Base-by-base conservation (phyloP, 2,797 vertebrate species). In the Tolypeutes matacus region DNA sequence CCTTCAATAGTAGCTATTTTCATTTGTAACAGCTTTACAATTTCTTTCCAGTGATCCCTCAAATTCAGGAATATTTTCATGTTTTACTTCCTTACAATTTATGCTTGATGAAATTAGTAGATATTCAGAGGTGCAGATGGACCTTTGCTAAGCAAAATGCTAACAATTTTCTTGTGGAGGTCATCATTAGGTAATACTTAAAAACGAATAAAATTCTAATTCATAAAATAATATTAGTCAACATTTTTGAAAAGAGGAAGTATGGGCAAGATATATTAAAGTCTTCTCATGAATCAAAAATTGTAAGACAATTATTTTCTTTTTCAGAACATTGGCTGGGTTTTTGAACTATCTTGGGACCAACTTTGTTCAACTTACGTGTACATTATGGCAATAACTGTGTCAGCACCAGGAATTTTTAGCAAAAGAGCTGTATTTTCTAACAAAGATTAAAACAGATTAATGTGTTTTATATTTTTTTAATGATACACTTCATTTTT, bases 331-430 rank as follows among this genome's bases (percentile, higher is more conserved):
- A 73, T 81, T 97, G 96, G 80, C 72, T 81, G 31, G 62, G 21
- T 77, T 82, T 84, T 86, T 91, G 85, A 95, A 6, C 58, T 89
- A 20, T 75, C 67, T 85, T 95, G 56, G 92, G 96, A 85, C 34
- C 0, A 5, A 53, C 42, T 97, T 51, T 86, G 77, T 70, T 88
- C 42, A 93, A 93, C 46, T 84, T 96, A 94, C 46, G 93, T 96
- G 96, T 96, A 96, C 93, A 95, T 78, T 84, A 64, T 93, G 72
- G n/a, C 29, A 81, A 94, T 81, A 96, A n/a, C 75, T 95, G 78
- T 94, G 95, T 97, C 95, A 97, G 81, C 86, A 95, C n/a, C 10
- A 83, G 86, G 36, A 89, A 82, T 93, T 95, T 80, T 39, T 0
- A 0, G 75, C 3, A 92, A 31, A 95, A 96, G 91, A 75, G 15